Base-by-base conservation (phyloP, 2,113 vertebrate genomes). In the Anser cygnoides region DNA sequence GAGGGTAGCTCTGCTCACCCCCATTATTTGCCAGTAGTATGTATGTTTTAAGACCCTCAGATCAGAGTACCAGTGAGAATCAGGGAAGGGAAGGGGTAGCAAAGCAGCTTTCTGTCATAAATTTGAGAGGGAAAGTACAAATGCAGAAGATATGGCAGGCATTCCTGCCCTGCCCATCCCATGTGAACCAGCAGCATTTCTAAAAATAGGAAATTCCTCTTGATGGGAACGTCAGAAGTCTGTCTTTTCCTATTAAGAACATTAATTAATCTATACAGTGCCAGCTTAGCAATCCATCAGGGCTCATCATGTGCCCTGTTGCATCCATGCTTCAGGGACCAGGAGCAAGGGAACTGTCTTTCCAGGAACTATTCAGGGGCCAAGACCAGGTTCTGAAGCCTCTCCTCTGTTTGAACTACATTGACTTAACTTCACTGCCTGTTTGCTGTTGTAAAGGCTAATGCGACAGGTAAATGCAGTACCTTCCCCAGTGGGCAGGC, bases 171-270 rank as follows among this genome's bases (percentile, higher is more conserved):
- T 89, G 33, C 35, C 68, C 20, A 72, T 87, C 61, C 73, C 66
- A 84, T 91, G 89, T 82, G 95, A 95, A 92, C 57, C 28, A 89
- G 62, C 79, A 92, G 70, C 73, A 57, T 81, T 84, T 94, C 94
- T 96, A 93, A 95, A 96, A 87, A 96, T 89, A 96, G 91, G 39
- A 84, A 92, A 86, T 93, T 91, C 82, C 16, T 95, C 44, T 86
- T 52, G 21, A 35, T 90, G 88, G 76, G 89, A 95, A 92, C 66
- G 75, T 84, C 33, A 22, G 52, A 92, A 94, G 35, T 77, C 75
- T 12, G 2, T 79, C 79, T 11, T 88, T 93, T 65, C 83, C 57
- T 39, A 49, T 92, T 87, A 82, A 59, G 58, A 89, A 26, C 52
- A 72, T 93, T 95, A 91, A 70, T 50, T 84, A 78, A 84, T 80